phyloP scores from a whole-genome alignment of 2,113 vertebrate species.

The Illadopsis cleaveri region DNA sequence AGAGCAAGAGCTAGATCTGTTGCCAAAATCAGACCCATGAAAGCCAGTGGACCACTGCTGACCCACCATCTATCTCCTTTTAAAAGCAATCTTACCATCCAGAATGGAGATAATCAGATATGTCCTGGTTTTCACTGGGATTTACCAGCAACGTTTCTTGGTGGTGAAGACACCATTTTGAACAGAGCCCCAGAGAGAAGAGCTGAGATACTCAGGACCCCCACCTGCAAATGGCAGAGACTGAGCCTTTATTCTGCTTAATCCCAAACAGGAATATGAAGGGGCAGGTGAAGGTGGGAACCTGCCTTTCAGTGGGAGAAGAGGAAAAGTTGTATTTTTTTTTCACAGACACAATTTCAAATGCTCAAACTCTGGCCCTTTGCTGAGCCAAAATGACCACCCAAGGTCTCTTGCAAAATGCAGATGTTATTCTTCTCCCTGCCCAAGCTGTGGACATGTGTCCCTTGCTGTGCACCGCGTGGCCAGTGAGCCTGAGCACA shows the following conservation, averaged over 20 bases:
- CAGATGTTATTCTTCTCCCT: background rate
- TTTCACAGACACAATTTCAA: background rate
- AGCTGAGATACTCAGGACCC: background rate
- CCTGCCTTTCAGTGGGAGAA: background rate
- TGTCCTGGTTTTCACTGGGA: background rate
- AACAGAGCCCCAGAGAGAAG: background rate
- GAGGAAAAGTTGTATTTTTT: background rate
- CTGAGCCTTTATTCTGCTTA: background rate
- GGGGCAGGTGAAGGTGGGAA: background rate
- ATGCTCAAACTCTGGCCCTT: background rate
- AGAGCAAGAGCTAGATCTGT: background rate
- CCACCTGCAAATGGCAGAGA: background rate
- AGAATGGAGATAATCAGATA: background rate
- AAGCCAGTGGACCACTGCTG: background rate
- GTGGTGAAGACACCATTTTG: background rate
- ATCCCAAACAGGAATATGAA: background rate
- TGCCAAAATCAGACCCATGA: background rate
- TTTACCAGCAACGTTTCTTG: background rate
- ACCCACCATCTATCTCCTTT: background rate
- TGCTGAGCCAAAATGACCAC: background rate
- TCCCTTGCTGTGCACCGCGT: accelerated
- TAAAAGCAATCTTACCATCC: background rate
- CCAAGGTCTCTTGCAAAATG: background rate
- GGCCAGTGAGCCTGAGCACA: background rate
- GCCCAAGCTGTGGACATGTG: background rate